Evolutionary conservation across 2,113 vertebrate genomes (phyloP).

Genomic region (Rattus norvegicus): DNA sequence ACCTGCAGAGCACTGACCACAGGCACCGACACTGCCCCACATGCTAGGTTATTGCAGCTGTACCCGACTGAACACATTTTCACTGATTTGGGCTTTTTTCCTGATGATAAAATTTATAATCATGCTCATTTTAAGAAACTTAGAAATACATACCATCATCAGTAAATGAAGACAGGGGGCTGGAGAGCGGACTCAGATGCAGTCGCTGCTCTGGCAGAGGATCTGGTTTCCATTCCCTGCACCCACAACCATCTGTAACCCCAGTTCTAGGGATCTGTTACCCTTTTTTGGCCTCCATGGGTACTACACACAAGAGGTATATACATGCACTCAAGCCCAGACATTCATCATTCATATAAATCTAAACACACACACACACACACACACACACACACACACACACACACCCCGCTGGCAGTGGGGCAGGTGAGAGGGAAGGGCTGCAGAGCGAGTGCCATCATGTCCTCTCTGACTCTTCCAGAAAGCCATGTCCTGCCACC

Average conservation of each 20-base stretch:
- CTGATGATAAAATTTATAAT: slow-evolving; percentile 6
- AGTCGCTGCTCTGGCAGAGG: not conserved
- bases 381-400: no score
- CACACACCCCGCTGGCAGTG: not conserved
- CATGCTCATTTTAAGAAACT: not conserved
- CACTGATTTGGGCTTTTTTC: not conserved
- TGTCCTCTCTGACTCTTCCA: slow-evolving; percentile 74
- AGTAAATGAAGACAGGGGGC: not conserved
- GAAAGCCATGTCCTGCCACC: slow-evolving; percentile 95
- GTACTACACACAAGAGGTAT: not conserved
- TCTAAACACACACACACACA: no score
- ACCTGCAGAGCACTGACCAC: not conserved
- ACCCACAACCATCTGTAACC: not conserved
- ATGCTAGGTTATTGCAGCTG: not conserved
- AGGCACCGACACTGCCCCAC: not conserved
- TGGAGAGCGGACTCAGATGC: not conserved
- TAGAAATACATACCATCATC: slow-evolving; percentile 3
- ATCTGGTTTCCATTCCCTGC: not conserved
- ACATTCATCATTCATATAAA: no score
- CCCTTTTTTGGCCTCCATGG: not conserved
- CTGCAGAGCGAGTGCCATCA: not conserved
- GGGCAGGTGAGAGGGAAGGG: not conserved
- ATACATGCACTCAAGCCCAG: not conserved
- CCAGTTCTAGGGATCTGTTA: not conserved
- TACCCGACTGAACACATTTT: not conserved